Base-by-base conservation (phyloP, 2,113 vertebrate species). In the Paralichthys olivaceus region DNA sequence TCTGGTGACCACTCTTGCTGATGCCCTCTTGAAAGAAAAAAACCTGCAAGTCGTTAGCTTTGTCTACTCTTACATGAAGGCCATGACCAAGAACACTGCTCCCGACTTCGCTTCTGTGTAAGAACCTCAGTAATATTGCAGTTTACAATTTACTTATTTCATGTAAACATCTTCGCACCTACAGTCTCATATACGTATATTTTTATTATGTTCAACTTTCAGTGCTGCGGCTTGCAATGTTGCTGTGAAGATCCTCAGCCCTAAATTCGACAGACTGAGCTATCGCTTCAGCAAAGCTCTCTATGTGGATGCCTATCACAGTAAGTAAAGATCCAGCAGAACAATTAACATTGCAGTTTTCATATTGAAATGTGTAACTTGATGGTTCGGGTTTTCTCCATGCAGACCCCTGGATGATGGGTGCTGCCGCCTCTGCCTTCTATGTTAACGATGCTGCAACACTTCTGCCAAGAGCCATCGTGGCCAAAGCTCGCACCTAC, bases 151-250 rank as follows among this genome's bases (percentile, higher is more conserved):
- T 53, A 11, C 25, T 12, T 28, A n/a, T 23, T 37, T 40, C 7
- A 9, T 34, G 54, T 32, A 29, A 43, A 60, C 12, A 51, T 19
- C 2, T 13, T 2, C 59, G 14, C 14, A 17, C 1, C 5, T n/a
- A 34, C 8, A 61, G 55, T 75, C 34, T 47, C 5, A 72, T 15
- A 54, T 12, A 40, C 11, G 37, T 40, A 40, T 40, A 49, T 2
- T 28, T 4, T 25, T 29, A 29, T 25, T 29, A 29, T 64, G 4
- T 61, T 80, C 5, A 3, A 6, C 72, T 75, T 93, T 89, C 84
- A 97, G 97, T 89, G 95, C 96, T 91, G 84, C 94, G 14, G 94
- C 95, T 75, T 95, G 95, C 75, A 95, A 94, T 49, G 90, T 96
- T 12, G 96, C 95, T 70, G 66, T 96, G 22, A 96, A 92, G 80